phyloP scores from a whole-genome alignment of 2,797 vertebrate species.

The Lepus oiostolus region DNA sequence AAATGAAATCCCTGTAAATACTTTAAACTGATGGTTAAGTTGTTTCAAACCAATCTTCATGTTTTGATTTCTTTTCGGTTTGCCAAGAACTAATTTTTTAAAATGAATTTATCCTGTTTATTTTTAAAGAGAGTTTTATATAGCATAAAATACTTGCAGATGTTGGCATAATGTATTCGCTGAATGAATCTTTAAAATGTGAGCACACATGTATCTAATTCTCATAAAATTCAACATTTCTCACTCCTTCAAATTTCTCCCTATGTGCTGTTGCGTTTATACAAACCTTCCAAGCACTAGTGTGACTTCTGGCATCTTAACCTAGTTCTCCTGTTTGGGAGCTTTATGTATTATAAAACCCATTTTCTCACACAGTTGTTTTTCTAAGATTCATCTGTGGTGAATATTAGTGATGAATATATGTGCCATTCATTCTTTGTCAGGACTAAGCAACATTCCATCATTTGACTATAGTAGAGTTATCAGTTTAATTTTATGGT shows the following conservation, averaged over 20 bases:
- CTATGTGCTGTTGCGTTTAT: not conserved
- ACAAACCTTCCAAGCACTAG: not conserved
- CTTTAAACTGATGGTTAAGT: not conserved
- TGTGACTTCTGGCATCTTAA: not conserved
- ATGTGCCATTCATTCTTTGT: not conserved
- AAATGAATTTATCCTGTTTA: not conserved
- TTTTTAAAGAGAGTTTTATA: conserved; percentile 39
- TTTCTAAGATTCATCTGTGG: not conserved
- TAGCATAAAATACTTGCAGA: not conserved
- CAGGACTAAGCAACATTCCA: not conserved
- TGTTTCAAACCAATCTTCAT: not conserved
- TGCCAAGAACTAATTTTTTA: not conserved
- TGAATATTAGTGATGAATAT: not conserved
- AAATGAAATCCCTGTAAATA: not conserved
- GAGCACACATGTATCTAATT: not conserved
- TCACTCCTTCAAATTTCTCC: not conserved
- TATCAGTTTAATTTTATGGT: not conserved
- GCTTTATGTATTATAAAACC: not conserved
- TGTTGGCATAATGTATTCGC: not conserved
- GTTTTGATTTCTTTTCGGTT: conserved; percentile 41
- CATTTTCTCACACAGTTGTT: not conserved
- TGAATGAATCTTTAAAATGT: not conserved
- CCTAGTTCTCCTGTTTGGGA: conserved; percentile 23
- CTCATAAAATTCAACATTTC: not conserved
- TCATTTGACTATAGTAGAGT: not conserved